A percentile compares a stretch with the other conserved stretches of the same genome.
Conservation (phyloP, 2,113 vertebrate species). For the Stictonetta naevosa region DNA sequence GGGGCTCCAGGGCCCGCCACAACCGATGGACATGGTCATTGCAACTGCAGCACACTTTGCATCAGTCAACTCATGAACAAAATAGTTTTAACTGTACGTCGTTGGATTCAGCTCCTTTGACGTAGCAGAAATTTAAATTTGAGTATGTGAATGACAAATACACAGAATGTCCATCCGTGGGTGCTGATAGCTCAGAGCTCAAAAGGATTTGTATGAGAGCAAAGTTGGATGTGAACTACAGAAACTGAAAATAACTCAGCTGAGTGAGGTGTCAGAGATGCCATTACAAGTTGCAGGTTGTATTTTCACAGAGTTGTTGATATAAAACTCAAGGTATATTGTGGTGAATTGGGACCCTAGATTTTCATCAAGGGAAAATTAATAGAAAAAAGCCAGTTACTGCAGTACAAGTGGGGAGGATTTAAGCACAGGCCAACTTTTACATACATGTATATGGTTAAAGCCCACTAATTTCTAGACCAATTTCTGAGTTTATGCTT, state of each 20-base stretch:
- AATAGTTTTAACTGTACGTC: background rate
- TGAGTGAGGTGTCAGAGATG: background rate
- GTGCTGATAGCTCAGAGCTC: background rate
- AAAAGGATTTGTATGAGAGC: background rate
- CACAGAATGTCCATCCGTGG: rapidly evolving
- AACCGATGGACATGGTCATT: background rate
- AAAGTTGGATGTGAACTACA: background rate
- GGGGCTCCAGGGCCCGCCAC: background rate
- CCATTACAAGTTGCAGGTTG: background rate
- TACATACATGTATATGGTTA: background rate
- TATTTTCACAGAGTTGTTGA: background rate
- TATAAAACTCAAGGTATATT: background rate
- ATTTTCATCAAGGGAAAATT: background rate
- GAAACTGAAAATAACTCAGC: background rate
- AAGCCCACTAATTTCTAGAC: background rate
- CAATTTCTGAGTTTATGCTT: background rate
- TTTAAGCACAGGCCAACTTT: background rate
- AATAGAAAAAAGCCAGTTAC: rapidly evolving
- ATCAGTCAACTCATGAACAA: background rate
- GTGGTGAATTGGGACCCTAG: background rate
- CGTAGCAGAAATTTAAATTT: background rate
- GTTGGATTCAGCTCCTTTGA: background rate
- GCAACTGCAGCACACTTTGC: background rate
- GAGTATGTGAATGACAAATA: background rate
- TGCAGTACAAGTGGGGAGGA: background rate